Conservation (phyloP, 2,113 vertebrate genomes). For the Erythrocebus patas region DNA sequence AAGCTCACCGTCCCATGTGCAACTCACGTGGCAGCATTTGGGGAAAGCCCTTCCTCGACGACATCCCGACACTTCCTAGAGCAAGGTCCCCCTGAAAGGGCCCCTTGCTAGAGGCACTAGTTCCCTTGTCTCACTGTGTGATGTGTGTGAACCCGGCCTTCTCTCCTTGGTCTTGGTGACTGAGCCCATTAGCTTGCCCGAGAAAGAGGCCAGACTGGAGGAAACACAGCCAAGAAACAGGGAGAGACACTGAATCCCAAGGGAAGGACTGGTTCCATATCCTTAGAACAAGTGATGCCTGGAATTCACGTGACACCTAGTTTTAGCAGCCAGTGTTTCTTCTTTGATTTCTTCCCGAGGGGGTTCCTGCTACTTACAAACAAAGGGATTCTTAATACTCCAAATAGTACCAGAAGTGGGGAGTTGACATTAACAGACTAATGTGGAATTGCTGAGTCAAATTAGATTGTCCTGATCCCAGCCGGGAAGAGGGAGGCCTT, state of each 20-base stretch:
- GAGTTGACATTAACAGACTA: neutral
- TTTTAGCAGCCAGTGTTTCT: neutral
- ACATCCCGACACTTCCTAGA: neutral
- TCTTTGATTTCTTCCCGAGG: neutral
- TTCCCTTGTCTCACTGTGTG: too few species aligned
- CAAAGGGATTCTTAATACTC: neutral
- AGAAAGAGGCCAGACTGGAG: neutral
- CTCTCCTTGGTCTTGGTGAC: neutral
- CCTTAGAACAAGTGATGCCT: neutral
- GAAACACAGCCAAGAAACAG: neutral
- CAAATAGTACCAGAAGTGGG: neutral
- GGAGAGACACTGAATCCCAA: neutral
- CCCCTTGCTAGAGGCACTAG: neutral
- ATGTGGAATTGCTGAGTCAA: neutral
- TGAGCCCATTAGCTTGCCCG: neutral
- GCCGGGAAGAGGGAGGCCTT: neutral
- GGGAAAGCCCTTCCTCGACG: neutral
- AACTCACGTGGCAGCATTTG: neutral
- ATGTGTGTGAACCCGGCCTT: rapidly evolving
- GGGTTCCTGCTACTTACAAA: neutral
- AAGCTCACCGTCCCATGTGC: neutral
- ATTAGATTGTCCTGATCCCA: neutral
- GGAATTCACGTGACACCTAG: neutral
- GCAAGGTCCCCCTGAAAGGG: neutral
- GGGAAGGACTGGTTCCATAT: neutral